Evolutionary conservation across 2,797 vertebrate species (phyloP).

Genomic region (Eremophila alpestris): DNA sequence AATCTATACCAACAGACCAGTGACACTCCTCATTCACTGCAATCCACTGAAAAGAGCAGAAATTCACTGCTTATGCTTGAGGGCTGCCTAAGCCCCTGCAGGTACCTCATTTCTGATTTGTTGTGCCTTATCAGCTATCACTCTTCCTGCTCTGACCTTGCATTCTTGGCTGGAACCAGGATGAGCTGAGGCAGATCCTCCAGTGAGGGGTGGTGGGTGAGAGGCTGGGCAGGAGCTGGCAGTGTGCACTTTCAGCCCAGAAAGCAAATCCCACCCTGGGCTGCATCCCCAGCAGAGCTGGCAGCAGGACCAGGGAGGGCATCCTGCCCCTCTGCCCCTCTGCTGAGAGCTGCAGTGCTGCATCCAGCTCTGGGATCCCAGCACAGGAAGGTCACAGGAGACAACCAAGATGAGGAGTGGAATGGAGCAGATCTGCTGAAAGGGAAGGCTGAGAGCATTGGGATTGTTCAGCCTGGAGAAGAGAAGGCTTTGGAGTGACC

Average conservation of each 20-base stretch:
- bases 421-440: background rate
- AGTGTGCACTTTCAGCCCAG: background rate
- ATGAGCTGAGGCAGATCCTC: accelerated
- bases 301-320: background rate
- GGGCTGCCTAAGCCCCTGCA: background rate
- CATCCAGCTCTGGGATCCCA: background rate
- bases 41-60: background rate
- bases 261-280: background rate
- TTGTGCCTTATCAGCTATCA: background rate
- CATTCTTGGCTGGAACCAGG: background rate
- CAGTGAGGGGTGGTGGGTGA: background rate
- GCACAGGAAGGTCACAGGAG: background rate
- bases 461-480: background rate
- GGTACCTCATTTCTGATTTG: background rate
- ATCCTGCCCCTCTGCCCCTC: background rate
- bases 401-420: too few species aligned
- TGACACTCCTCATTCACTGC: background rate
- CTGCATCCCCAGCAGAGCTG: background rate
- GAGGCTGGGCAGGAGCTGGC: background rate
- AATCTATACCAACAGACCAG: background rate
- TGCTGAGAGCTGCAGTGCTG: background rate
- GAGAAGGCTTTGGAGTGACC: background rate
- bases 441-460: background rate
- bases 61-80: background rate
- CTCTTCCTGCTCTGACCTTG: background rate